phyloP scores from a whole-genome alignment of 2,797 vertebrate species.

The Diplodus puntazzo region DNA sequence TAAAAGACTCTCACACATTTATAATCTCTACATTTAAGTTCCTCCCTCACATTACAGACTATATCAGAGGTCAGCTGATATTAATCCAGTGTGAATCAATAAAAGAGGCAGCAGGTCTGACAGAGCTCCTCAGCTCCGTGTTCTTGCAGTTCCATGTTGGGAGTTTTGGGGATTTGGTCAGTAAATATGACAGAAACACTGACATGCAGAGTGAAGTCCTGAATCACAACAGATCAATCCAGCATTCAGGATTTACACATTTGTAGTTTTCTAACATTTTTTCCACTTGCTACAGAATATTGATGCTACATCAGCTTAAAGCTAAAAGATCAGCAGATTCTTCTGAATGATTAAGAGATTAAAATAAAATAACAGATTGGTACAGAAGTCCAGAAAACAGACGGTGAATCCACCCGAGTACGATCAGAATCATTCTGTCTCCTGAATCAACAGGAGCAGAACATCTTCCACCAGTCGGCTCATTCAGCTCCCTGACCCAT shows the following conservation, averaged over 20 bases:
- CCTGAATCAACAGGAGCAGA: not conserved
- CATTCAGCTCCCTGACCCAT: not conserved
- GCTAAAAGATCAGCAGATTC: not conserved
- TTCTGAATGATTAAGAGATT: not conserved
- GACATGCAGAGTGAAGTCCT: not conserved
- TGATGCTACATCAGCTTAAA: not conserved
- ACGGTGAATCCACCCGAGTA: not conserved
- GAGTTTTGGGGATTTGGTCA: not conserved
- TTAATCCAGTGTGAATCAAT: not conserved
- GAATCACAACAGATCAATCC: not conserved
- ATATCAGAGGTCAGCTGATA: not conserved
- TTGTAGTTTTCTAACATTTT: not conserved
- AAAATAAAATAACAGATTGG: not conserved
- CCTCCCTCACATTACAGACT: not conserved
- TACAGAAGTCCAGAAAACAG: not conserved
- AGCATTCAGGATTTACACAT: not conserved
- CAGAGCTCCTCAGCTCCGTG: not conserved
- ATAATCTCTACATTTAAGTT: not conserved
- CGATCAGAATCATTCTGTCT: not conserved
- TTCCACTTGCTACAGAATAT: not conserved
- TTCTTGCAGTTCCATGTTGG: not conserved
- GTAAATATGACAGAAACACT: not conserved
- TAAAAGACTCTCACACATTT: not conserved
- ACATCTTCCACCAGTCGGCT: not conserved
- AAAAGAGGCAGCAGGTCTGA: too few species aligned